Percentiles rank a stretch among this genome's conserved stretches.
Evolutionary conservation across 2,113 vertebrate genomes (phyloP).

Genomic region (Xiphophorus hellerii): DNA sequence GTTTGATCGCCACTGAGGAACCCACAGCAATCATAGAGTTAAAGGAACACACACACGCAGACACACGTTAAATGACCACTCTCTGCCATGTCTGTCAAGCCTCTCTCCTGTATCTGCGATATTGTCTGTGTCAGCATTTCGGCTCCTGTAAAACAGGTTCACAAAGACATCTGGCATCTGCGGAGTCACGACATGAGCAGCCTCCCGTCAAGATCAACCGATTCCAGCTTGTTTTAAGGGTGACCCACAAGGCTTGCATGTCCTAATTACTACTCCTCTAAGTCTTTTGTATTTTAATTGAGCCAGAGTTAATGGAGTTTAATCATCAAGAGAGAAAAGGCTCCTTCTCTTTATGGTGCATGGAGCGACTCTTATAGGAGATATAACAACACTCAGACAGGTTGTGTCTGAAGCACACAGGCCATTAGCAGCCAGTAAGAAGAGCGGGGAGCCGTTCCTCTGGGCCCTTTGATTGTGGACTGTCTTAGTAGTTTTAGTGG

Average conservation of each 20-base stretch:
- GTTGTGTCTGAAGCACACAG: conserved; percentile 71
- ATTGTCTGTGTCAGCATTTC: conserved; percentile 59
- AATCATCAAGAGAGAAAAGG: conserved; percentile 73
- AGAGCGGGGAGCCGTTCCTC: conserved; percentile 73
- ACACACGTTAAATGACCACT: conserved; percentile 27
- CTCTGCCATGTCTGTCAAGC: conserved; percentile 47
- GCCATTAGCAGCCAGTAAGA: conserved; percentile 80
- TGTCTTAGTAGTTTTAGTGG: conserved; percentile 82
- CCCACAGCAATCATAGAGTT: conserved; percentile 74
- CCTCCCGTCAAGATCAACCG: conserved; percentile 66
- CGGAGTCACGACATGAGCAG: conserved; percentile 43
- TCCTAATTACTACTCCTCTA: conserved; percentile 73
- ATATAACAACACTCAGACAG: conserved; percentile 65
- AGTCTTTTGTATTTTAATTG: conserved; percentile 79
- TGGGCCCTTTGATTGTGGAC: conserved; percentile 78
- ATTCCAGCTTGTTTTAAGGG: conserved; percentile 42
- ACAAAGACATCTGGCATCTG: conserved; percentile 43
- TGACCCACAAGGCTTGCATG: conserved; percentile 54
- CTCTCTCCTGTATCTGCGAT: conserved; percentile 50
- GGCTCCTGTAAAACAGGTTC: conserved; percentile 53
- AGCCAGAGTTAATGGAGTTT: conserved; percentile 76
- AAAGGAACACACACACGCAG: conserved; percentile 59
- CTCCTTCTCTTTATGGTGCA: conserved; percentile 61
- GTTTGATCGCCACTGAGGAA: conserved; percentile 74
- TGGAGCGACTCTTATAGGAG: conserved; percentile 59